Percentiles rank a stretch among this genome's conserved stretches.
Conservation (phyloP, 2,113 vertebrate genomes). For the Poeciliopsis prolifica region DNA sequence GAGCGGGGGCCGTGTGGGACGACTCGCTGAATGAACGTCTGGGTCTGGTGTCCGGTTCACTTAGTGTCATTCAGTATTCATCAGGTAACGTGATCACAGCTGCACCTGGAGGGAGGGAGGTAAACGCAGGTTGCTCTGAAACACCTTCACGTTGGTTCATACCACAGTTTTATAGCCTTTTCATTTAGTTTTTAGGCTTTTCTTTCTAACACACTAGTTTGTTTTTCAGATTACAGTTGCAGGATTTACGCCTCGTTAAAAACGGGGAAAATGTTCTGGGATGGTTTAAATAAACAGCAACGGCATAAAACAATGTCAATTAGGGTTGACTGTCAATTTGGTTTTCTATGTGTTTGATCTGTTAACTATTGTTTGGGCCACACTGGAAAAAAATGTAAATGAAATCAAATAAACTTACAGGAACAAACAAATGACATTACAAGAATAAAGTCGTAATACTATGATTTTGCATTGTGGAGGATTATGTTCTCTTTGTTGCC, state of each 20-base stretch:
- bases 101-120: conserved; percentile 5
- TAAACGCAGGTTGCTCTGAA: conserved; percentile 8
- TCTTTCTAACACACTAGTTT: not conserved
- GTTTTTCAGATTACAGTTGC: not conserved
- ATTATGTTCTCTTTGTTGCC: too few species aligned
- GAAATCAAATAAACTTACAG: too few species aligned
- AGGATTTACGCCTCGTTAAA: not conserved
- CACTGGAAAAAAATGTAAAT: too few species aligned
- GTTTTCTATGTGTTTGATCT: too few species aligned
- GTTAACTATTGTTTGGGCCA: not conserved
- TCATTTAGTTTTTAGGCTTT: not conserved
- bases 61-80: conserved; percentile 67
- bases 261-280: not conserved
- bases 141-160: too few species aligned
- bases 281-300: not conserved
- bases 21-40: conserved; percentile 22
- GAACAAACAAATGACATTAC: too few species aligned
- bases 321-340: not conserved
- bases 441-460: too few species aligned
- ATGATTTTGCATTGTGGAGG: too few species aligned
- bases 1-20: not conserved
- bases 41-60: conserved; percentile 34
- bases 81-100: conserved; percentile 62
- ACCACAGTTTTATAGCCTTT: not conserved
- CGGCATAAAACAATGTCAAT: not conserved